phyloP scores from a whole-genome alignment of 1,140 invertebrate genomes.

The Zaprionus inermis region DNA sequence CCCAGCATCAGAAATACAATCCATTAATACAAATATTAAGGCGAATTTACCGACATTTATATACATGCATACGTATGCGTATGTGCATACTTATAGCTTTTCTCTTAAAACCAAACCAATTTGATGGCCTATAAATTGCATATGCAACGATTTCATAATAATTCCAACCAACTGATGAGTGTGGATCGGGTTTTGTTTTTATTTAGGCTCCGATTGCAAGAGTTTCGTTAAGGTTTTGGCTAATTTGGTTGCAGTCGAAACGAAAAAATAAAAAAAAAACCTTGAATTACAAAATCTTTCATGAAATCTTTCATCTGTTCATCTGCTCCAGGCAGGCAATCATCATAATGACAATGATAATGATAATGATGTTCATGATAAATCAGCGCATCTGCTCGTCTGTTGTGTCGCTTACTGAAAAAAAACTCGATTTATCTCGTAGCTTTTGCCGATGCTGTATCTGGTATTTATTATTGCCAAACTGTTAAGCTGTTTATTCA shows the following conservation, averaged over 20 bases:
- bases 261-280: conserved; percentile 63
- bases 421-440: conserved; percentile 16
- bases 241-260: conserved; percentile 58
- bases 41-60: background rate
- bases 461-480: conserved; percentile 32
- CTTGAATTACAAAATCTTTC: conserved; percentile 79
- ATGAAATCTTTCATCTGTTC: conserved; percentile 65
- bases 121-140: conserved; percentile 46
- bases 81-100: conserved; percentile 2
- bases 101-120: conserved; percentile 20
- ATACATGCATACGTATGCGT: background rate
- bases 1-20: conserved; percentile 30
- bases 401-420: conserved; percentile 8
- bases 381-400: conserved; percentile 45
- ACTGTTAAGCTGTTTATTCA: conserved; percentile 24
- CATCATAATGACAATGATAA: conserved; percentile 1
- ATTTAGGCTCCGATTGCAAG: conserved; percentile 13
- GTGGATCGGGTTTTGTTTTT: conserved; percentile 15
- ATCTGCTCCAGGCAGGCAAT: conserved; percentile 16
- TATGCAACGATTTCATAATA: conserved; percentile 50
- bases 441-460: conserved; percentile 4
- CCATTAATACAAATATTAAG: conserved; percentile 26
- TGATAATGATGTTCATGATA: conserved; percentile 25
- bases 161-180: conserved; percentile 22
- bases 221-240: conserved; percentile 29